These are phyloP conservation scores for Phengaris alcon DNA, from an alignment of 2,888 invertebrate species.

Conservation along the genomic window DNA sequence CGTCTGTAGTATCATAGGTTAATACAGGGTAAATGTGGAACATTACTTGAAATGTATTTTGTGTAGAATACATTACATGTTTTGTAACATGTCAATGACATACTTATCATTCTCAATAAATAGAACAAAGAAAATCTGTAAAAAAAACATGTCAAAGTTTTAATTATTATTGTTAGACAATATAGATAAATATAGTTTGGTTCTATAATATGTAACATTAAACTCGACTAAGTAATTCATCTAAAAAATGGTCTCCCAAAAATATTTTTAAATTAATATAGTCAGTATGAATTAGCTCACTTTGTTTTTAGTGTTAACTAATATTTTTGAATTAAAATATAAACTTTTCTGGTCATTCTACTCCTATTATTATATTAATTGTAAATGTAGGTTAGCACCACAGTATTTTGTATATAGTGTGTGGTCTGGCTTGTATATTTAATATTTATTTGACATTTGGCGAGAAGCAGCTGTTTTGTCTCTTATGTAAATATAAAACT, in stretches of 20 bases:
- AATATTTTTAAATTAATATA: constrained; percentile 29
- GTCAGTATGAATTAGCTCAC: constrained; percentile 42
- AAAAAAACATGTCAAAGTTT: background rate
- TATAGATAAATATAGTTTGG: background rate
- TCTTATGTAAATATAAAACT: constrained; percentile 24
- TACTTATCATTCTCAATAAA: background rate
- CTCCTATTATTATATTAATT: constrained; percentile 61
- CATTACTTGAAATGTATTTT: background rate
- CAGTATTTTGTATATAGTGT: constrained; percentile 56
- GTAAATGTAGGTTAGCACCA: constrained; percentile 48
- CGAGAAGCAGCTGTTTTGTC: constrained; percentile 32
- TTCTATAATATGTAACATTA: background rate
- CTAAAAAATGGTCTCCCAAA: constrained; percentile 24
- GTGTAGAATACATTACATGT: background rate
- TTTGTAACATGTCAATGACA: background rate
- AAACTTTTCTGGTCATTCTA: constrained; percentile 68
- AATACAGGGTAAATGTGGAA: constrained; percentile 2
- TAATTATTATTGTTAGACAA: background rate
- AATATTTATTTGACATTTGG: constrained; percentile 56
- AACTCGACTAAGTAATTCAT: background rate
- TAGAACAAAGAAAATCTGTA: background rate
- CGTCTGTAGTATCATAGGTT: background rate
- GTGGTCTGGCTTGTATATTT: constrained; percentile 52
- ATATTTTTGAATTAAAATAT: constrained; percentile 53
- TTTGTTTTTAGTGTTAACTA: constrained; percentile 53